Base-by-base conservation (phyloP, 2,113 vertebrate genomes). In the Burhinus oedicnemus region DNA sequence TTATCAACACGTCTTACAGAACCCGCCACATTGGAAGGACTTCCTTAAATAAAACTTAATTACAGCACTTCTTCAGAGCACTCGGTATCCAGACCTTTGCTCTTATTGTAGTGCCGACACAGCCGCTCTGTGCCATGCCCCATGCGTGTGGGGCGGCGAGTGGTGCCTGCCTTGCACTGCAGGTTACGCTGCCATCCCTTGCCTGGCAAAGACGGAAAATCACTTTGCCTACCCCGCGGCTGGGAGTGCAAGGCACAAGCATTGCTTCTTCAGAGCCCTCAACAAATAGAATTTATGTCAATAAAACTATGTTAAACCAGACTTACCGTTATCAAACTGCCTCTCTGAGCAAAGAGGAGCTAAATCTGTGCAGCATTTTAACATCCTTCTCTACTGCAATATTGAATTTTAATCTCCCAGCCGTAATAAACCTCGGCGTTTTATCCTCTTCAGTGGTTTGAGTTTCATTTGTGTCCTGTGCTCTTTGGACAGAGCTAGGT, bases 141-240 rank as follows among this genome's bases (percentile, higher is more conserved):
- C 7, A 0, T 3, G 2, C 1, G 2, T 18, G 26, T 1, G 8
- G 55, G 3, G 2, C 2, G 2, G 20, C 3, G 51, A 58, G 5
- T 66, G 34, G 7, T 9, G 14, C 0, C 0, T 51, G 42, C 61
- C 45, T 18, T 7, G 0, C 6, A 25, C 77, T 60, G 30, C 52
- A 6, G 47, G 45, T 49, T 57, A 36, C 52, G 22, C 60, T 55
- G 25, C 34, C 34, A 32, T 57, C 55, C 2, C 7, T n/a, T 12
- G 30, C 34, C 51, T 40, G 21, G 3, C 62, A 52, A 38, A 45
- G 49, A 54, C 49, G 15, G 40, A 69, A 60, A 86, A 77, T 75
- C 52, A 6, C 62, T 69, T 69, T 77, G 77, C n/a, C 47, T 79
- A 57, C 42, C 42, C 26, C 8, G 16, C 40, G 61, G 36, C 51